These are phyloP conservation scores for Synanthedon myopaeformis DNA, from an alignment of 2,888 invertebrate genomes.

Conservation along the genomic window DNA sequence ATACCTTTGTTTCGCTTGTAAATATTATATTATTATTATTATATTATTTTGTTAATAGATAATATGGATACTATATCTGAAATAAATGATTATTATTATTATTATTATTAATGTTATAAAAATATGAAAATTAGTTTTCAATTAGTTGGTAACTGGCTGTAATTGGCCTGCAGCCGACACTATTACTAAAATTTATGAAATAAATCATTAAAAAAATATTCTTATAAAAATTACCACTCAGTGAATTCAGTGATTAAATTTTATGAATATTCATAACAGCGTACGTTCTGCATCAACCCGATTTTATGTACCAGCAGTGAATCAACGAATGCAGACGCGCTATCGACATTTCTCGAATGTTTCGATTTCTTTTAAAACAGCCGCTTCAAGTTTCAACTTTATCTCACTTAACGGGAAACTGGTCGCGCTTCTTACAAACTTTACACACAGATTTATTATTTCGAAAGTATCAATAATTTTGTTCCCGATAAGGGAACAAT, in stretches of 20 bases:
- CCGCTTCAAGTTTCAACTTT: constrained; percentile 39
- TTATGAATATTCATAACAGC: constrained; percentile 17
- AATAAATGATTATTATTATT: too few relatives aligned
- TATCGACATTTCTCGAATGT: constrained; percentile 32
- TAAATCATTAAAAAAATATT: not conserved
- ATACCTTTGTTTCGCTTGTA: too few relatives aligned
- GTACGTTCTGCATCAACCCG: not conserved
- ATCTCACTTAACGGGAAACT: constrained; percentile 42
- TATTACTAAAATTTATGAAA: too few relatives aligned
- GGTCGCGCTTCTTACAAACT: constrained; percentile 24
- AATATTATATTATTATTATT: too few relatives aligned
- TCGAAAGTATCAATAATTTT: constrained; percentile 30
- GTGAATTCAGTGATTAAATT: constrained; percentile 2
- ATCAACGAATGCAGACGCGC: constrained; percentile 2
- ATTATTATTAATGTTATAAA: too few relatives aligned
- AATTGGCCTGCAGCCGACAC: too few relatives aligned
- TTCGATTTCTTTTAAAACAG: constrained; percentile 37
- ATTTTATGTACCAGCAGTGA: constrained; percentile 1
- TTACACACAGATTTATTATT: constrained; percentile 33
- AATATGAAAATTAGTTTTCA: too few relatives aligned
- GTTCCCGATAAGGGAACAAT: constrained; percentile 32
- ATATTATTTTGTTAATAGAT: too few relatives aligned
- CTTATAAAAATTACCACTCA: not conserved
- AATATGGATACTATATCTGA: too few relatives aligned
- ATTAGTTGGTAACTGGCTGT: too few relatives aligned